phyloP scores from a whole-genome alignment of 2,797 vertebrate species.

The Siniperca obscura region DNA sequence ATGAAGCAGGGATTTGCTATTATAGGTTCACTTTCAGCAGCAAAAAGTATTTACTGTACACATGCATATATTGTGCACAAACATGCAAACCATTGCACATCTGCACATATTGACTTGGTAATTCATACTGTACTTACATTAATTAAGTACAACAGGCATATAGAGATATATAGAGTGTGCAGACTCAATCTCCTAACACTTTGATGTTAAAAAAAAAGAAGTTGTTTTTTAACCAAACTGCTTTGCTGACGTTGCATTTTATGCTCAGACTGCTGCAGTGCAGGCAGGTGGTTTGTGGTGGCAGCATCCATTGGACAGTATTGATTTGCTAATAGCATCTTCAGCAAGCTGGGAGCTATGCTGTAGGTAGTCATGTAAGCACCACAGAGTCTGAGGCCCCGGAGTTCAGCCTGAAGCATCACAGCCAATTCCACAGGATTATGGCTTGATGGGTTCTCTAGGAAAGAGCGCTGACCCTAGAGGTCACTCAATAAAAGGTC shows the following conservation, averaged over 20 bases:
- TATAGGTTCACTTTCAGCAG: conserved; percentile 48
- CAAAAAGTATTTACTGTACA: conserved; percentile 35
- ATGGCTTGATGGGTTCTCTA: conserved; percentile 48
- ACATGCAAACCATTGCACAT: conserved; percentile 8
- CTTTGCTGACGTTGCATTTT: conserved; percentile 50
- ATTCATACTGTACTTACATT: conserved; percentile 7
- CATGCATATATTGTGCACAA: conserved; percentile 17
- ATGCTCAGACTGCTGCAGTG: conserved; percentile 50
- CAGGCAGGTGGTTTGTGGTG: conserved; percentile 43
- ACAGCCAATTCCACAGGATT: conserved; percentile 47
- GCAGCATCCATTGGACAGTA: conserved; percentile 40
- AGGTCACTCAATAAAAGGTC: conserved; percentile 57
- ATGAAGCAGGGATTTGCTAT: conserved; percentile 62
- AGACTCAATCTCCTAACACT: background rate
- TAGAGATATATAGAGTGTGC: background rate
- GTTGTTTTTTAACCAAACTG: conserved; percentile 12
- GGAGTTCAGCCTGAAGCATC: conserved; percentile 41
- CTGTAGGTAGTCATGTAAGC: conserved; percentile 38
- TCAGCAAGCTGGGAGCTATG: conserved; percentile 25
- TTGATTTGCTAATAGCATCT: conserved; percentile 69
- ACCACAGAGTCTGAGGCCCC: conserved; percentile 17
- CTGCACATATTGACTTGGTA: background rate
- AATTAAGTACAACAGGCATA: background rate
- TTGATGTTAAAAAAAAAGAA: background rate
- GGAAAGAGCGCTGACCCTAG: conserved; percentile 43